Evolutionary conservation across 30 jellyfish, hydroid and myxozoan species (phyloP), one percentile per base, ranked within the genome.

Genomic region (Calvadosia cruxmelitensis): DNA sequence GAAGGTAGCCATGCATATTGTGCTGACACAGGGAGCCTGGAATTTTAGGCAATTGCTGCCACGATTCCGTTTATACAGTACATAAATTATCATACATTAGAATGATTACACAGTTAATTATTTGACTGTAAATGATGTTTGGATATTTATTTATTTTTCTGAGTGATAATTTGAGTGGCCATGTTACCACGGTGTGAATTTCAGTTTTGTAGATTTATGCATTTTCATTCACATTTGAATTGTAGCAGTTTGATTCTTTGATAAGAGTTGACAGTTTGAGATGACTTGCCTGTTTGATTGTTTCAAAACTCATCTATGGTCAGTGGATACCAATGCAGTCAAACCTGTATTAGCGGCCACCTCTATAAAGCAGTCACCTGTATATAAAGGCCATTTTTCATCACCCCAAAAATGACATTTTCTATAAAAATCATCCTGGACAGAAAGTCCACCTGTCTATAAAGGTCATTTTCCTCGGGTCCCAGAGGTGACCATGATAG

Each of bases 1-100:
- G 98, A 82, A 82, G 67, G 30, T 78, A 1, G 79, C 52, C 29
- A 27, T 49, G 63, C 31, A 53, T 35, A 12, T 30, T 23, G 82
- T 71, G 1, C 25, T 63, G n/a, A 24, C 50, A 2, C 33, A 31
- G n/a, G n/a, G 29, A 16, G 33, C 69, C 26, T 68, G 69, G 69
- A 68, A 31, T 27, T 3, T 68, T 31, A 68, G 34, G 10, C 35
- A 24, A 36, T 25, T 57, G 0, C 26, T 57, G 29, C 69, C 69
- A 12, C 16, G 32, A 24, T 20, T 57, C 26, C 28, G 28, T 24
- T 57, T 52, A 52, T 52, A 52, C 28, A 52, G 26, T 24, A 12
- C 28, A 52, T 52, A 52, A 24, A 52, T 52, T 24, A 24, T 24
- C 28, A 52, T 52, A 52, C 28, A 52, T 52, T 24, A 1, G 28